Percentiles rank a stretch among this genome's conserved stretches.
Conservation (phyloP, 2,888 invertebrate species). For the Lasioglossum marginatum region DNA sequence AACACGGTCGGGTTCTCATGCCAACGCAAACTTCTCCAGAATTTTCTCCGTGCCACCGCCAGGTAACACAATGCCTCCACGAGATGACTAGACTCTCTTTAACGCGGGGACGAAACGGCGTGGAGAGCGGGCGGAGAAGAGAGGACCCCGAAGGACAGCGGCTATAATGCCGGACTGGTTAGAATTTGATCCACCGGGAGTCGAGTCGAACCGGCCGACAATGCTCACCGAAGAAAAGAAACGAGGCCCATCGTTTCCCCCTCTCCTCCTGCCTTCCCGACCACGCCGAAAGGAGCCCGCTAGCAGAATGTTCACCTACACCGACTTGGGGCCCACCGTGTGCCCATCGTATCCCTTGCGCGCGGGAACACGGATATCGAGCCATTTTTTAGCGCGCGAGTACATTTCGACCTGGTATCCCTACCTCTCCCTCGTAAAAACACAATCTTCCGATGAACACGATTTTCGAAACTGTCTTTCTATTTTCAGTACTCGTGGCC, state of each 20-base stretch:
- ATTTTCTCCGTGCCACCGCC: conserved; percentile 64
- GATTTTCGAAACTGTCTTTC: conserved; percentile 35
- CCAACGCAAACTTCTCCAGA: conserved; percentile 42
- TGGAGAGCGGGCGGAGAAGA: conserved; percentile 71
- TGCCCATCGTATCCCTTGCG: conserved; percentile 5
- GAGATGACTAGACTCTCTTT: conserved; percentile 78
- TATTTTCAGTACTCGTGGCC: not conserved
- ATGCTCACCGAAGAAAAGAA: conserved; percentile 77
- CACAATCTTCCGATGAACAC: not conserved
- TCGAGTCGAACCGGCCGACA: conserved; percentile 80
- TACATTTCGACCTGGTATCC: not conserved
- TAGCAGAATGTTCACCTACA: conserved; percentile 54
- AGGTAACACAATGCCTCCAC: conserved; percentile 78
- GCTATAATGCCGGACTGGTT: conserved; percentile 83
- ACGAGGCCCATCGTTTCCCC: conserved; percentile 50
- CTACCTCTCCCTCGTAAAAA: not conserved
- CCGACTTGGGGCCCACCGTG: conserved; percentile 11
- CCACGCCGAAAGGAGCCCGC: conserved; percentile 46
- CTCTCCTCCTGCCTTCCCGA: not conserved
- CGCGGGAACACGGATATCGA: conserved; percentile 59
- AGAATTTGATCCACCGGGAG: conserved; percentile 83
- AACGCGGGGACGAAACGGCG: conserved; percentile 68
- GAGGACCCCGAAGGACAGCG: conserved; percentile 81
- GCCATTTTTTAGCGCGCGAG: conserved; percentile 46
- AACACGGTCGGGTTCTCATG: conserved; percentile 28